These are phyloP conservation scores for Sesia bembeciformis DNA, from an alignment of 2,888 invertebrate genomes.

Conservation along the genomic window DNA sequence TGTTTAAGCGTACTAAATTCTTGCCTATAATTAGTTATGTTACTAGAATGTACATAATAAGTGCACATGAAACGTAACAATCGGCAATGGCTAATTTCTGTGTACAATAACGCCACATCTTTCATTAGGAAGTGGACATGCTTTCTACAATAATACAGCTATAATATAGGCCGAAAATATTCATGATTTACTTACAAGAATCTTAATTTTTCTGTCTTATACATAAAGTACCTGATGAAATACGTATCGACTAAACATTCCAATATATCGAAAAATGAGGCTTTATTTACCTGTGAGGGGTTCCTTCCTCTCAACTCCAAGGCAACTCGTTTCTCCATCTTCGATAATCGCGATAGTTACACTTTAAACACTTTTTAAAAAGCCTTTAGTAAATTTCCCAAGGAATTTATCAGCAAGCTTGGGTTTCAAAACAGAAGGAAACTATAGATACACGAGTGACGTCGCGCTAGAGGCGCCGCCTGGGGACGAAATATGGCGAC, in stretches of 20 bases:
- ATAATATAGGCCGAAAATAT: slow-evolving; percentile 8
- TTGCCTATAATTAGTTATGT: background rate
- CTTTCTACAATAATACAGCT: slow-evolving; percentile 11
- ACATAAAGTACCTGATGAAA: slow-evolving; percentile 48
- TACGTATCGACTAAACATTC: slow-evolving; percentile 74
- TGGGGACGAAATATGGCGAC: slow-evolving; percentile 42
- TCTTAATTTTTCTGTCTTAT: slow-evolving; percentile 31
- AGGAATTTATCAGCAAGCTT: slow-evolving; percentile 69
- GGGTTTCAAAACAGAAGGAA: slow-evolving; percentile 76
- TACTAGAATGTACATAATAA: slow-evolving; percentile 11
- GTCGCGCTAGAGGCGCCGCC: slow-evolving; percentile 62
- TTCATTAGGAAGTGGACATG: slow-evolving; percentile 23
- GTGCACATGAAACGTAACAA: slow-evolving; percentile 67
- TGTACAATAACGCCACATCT: slow-evolving; percentile 64
- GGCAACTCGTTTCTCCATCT: slow-evolving; percentile 96
- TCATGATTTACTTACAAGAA: slow-evolving; percentile 17
- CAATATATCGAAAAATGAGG: slow-evolving; percentile 48
- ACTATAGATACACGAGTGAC: slow-evolving; percentile 73
- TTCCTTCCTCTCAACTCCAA: slow-evolving; percentile 94
- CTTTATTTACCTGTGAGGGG: slow-evolving; percentile 87
- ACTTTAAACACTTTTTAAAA: slow-evolving; percentile 40
- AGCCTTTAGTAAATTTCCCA: slow-evolving; percentile 47
- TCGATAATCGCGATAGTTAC: slow-evolving; percentile 31
- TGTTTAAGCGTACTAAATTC: background rate
- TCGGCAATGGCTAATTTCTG: slow-evolving; percentile 66